phyloP scores from a whole-genome alignment of 2,797 vertebrate genomes.

The Geotria australis region DNA sequence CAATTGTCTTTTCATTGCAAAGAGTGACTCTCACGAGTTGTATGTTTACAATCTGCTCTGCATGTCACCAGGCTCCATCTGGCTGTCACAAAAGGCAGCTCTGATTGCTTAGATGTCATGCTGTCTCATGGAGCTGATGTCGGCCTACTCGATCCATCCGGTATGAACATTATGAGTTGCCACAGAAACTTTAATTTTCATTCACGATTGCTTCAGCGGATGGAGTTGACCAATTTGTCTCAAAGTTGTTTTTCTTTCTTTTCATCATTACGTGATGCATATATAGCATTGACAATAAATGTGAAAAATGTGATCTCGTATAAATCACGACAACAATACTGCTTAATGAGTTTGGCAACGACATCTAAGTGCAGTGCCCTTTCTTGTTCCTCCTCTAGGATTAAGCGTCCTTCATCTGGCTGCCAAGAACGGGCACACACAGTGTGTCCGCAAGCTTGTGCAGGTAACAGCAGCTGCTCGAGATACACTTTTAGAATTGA shows the following conservation, averaged over 20 bases:
- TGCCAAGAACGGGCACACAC: slow-evolving; percentile 47
- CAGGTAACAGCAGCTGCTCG: slow-evolving; percentile 28
- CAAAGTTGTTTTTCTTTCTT: not conserved
- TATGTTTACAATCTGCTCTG: no score
- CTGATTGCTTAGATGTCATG: slow-evolving; percentile 53
- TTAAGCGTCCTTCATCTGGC: slow-evolving; percentile 63
- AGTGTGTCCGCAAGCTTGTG: slow-evolving; percentile 50
- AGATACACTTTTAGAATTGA: no score
- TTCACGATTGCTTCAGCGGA: not conserved
- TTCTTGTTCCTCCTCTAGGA: slow-evolving; percentile 14
- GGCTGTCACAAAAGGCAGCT: slow-evolving; percentile 43
- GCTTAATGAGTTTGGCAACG: not conserved
- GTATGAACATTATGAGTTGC: slow-evolving; percentile 10
- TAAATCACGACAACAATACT: no score
- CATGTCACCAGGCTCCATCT: slow-evolving; percentile 36
- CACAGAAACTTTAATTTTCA: not conserved
- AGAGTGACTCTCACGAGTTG: no score
- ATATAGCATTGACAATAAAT: not conserved
- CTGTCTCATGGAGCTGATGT: slow-evolving; percentile 50
- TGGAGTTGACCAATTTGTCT: not conserved
- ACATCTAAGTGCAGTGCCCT: not conserved
- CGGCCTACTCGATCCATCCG: slow-evolving; percentile 36
- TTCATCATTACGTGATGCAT: not conserved
- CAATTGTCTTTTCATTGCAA: no score
- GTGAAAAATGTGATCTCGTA: not conserved